These are phyloP conservation scores for Bombus soroeensis DNA, from an alignment of 1,140 invertebrate genomes.

Conservation along the genomic window DNA sequence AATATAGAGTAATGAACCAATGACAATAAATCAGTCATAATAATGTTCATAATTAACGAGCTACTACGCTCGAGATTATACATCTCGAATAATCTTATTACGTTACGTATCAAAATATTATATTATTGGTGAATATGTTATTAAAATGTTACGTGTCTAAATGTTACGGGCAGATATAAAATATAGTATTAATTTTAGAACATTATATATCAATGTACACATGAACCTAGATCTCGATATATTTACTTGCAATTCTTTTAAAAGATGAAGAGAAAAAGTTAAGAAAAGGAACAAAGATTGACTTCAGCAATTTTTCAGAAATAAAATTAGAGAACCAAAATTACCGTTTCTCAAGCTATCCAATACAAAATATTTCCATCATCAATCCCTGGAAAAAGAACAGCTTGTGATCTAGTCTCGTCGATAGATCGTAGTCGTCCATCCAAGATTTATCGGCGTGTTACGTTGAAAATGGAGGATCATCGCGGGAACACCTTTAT, in stretches of 20 bases:
- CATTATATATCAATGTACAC: too few species aligned
- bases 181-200: too few species aligned
- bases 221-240: not conserved
- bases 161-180: not conserved
- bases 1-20: not conserved
- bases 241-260: not conserved
- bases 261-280: not conserved
- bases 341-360: not conserved
- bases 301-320: not conserved
- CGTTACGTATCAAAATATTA: not conserved
- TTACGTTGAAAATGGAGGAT: slow-evolving; percentile 51
- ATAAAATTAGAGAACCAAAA: not conserved
- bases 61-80: not conserved
- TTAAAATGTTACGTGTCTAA: not conserved
- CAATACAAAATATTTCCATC: not conserved
- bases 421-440: slow-evolving; percentile 52
- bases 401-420: slow-evolving; percentile 33
- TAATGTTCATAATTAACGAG: slow-evolving; percentile 6
- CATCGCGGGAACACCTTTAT: slow-evolving; percentile 56
- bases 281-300: not conserved
- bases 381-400: not conserved
- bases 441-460: slow-evolving; percentile 57
- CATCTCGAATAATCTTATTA: not conserved
- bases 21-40: not conserved
- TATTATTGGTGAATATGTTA: not conserved